Evolutionary conservation across 2,113 vertebrate species (phyloP).

Genomic region (Gila orcuttii): DNA sequence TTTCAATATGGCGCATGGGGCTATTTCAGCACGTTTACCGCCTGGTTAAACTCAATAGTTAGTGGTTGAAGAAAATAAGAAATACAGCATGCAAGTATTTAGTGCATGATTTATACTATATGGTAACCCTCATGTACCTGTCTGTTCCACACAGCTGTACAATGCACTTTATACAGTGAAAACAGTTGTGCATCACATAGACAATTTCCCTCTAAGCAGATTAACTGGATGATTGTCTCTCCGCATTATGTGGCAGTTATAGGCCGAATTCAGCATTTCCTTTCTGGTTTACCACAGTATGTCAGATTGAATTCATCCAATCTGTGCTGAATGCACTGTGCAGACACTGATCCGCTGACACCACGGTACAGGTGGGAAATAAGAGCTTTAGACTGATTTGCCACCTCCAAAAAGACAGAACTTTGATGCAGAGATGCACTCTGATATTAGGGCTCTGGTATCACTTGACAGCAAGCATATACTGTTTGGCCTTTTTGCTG

Average conservation of each 20-base stretch:
- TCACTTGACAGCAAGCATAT: slow-evolving; percentile 31
- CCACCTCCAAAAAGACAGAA: neutral
- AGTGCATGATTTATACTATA: neutral
- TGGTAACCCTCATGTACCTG: slow-evolving; percentile 1
- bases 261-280: slow-evolving; percentile 15
- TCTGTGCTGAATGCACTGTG: slow-evolving; percentile 27
- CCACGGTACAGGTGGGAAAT: slow-evolving; percentile 32
- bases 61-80: neutral
- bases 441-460: neutral
- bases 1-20: neutral
- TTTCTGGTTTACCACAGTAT: slow-evolving; percentile 43
- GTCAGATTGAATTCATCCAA: slow-evolving; percentile 42
- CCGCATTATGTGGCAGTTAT: neutral
- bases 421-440: slow-evolving; percentile 16
- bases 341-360: slow-evolving; percentile 38
- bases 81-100: neutral
- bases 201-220: slow-evolving; percentile 11
- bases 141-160: slow-evolving; percentile 15
- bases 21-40: neutral
- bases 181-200: slow-evolving; percentile 6
- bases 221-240: slow-evolving; percentile 24
- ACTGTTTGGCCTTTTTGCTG: slow-evolving; percentile 7
- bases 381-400: slow-evolving; percentile 34
- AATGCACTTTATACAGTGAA: slow-evolving; percentile 15
- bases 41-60: neutral